A percentile compares a stretch with the other conserved stretches of the same genome.
Evolutionary conservation across 2,113 vertebrate species (phyloP).

Genomic region (Irena cyanogastra): DNA sequence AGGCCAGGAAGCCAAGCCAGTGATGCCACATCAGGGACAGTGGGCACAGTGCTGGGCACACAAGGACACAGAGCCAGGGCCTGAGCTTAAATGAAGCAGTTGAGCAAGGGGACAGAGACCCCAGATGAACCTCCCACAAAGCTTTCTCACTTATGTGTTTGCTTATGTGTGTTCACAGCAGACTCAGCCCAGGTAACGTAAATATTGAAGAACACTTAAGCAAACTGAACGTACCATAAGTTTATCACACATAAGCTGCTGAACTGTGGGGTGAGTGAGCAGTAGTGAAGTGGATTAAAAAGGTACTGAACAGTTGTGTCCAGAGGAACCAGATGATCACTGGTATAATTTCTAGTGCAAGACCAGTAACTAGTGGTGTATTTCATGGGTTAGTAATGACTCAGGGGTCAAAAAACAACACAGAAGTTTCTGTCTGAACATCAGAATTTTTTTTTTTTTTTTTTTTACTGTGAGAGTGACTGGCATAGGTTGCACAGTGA

Average conservation of each 20-base stretch:
- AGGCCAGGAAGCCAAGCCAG: not conserved
- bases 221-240: not conserved
- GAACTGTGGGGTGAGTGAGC: not conserved
- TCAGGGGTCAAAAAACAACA: not conserved
- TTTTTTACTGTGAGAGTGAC: not conserved
- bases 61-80: not conserved
- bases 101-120: not conserved
- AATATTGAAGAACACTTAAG: not conserved
- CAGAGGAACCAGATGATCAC: not conserved
- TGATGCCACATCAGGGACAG: not conserved
- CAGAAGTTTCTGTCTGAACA: not conserved
- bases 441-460: not conserved
- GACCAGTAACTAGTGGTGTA: not conserved
- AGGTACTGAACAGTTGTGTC: fast-evolving
- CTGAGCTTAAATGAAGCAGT: not conserved
- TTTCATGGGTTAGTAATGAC: not conserved
- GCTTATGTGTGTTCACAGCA: not conserved
- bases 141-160: not conserved
- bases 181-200: not conserved
- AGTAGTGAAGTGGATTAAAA: not conserved
- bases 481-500: not conserved
- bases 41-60: not conserved
- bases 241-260: not conserved
- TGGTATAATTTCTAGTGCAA: not conserved
- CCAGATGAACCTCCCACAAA: not conserved